Evolutionary conservation across 2,113 vertebrate species (phyloP).

Genomic region (Bujurquina vittata): DNA sequence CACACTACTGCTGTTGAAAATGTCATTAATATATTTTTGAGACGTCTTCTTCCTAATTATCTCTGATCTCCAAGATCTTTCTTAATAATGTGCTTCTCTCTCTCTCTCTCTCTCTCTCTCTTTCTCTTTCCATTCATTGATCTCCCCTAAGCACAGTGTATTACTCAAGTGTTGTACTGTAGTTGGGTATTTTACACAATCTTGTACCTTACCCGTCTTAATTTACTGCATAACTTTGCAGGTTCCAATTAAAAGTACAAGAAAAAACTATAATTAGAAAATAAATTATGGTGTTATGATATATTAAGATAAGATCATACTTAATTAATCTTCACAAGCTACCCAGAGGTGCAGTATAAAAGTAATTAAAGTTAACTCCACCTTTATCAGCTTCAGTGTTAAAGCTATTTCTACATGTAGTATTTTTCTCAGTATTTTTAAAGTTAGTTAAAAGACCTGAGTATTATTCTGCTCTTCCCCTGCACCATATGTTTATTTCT

Average conservation of each 20-base stretch:
- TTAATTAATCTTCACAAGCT: conserved; percentile 12
- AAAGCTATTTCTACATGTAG: neutral
- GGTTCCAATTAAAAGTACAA: neutral
- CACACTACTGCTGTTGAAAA: conserved; percentile 1
- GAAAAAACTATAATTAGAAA: neutral
- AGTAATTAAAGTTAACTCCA: conserved; percentile 12
- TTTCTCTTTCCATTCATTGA: conserved; percentile 3
- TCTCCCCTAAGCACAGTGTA: neutral
- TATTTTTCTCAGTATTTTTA: neutral
- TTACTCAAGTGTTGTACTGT: conserved; percentile 1
- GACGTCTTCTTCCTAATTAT: conserved; percentile 41
- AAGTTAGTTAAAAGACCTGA: neutral
- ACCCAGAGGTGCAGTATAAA: conserved; percentile 1
- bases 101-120: neutral
- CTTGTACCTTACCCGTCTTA: neutral
- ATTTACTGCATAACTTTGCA: neutral
- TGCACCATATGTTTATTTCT: neutral
- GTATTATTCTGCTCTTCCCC: neutral
- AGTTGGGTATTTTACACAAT: neutral
- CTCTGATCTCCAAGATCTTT: conserved; percentile 54
- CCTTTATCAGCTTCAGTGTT: neutral
- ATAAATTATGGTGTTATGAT: neutral
- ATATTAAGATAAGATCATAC: conserved; percentile 3
- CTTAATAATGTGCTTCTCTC: conserved; percentile 25
- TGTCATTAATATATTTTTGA: conserved; percentile 58